These are phyloP conservation scores for Sebastolobus altivelis DNA, from an alignment of 2,797 vertebrate genomes.

Conservation along the genomic window DNA sequence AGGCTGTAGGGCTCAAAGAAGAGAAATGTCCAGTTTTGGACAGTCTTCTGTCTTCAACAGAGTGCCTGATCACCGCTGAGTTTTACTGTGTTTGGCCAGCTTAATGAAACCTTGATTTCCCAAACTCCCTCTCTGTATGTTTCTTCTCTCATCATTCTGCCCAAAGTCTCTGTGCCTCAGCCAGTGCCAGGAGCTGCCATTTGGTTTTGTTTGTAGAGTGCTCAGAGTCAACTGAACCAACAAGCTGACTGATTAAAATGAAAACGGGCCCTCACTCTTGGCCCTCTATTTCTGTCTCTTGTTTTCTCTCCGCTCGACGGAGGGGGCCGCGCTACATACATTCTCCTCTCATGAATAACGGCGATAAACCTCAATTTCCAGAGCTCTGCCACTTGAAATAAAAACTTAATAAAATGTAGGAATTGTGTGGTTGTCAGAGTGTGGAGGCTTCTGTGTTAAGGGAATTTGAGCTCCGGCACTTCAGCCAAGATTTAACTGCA, in stretches of 20 bases:
- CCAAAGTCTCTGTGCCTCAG: conserved; percentile 63
- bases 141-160: conserved; percentile 68
- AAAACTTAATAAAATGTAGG: conserved; percentile 47
- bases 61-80: conserved; percentile 50
- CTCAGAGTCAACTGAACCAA: conserved; percentile 86
- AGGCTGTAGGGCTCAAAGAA: conserved; percentile 26
- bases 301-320: conserved; percentile 47
- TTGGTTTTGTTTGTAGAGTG: conserved; percentile 86
- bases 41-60: conserved; percentile 29
- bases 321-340: conserved; percentile 43
- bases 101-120: conserved; percentile 82
- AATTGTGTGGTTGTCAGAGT: conserved; percentile 22
- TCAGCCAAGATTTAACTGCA: conserved; percentile 29
- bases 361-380: conserved; percentile 51
- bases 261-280: conserved; percentile 76
- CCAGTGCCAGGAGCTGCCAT: conserved; percentile 81
- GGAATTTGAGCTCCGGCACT: conserved; percentile 31
- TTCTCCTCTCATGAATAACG: conserved; percentile 44
- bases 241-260: conserved; percentile 86
- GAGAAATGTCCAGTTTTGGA: conserved; percentile 19
- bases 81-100: conserved; percentile 70
- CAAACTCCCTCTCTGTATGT: conserved; percentile 68
- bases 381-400: conserved; percentile 43
- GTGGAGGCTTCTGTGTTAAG: conserved; percentile 21
- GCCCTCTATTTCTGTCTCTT: conserved; percentile 68